These are phyloP conservation scores for Miniopterus natalensis DNA, from an alignment of 2,113 vertebrate species.

Conservation along the genomic window DNA sequence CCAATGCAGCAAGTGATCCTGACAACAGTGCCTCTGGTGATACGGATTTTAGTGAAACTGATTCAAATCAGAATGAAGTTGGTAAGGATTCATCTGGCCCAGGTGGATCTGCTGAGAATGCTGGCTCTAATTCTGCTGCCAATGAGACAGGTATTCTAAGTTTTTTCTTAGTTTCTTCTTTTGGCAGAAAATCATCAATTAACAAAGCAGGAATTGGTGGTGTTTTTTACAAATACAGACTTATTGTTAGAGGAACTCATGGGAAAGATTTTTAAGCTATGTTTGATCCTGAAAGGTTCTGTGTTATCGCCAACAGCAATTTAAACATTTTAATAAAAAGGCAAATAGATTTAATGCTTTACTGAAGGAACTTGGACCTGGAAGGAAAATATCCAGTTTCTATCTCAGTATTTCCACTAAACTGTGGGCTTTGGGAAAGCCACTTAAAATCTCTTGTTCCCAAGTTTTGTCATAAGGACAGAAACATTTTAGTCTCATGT, in stretches of 20 bases:
- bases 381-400: background rate
- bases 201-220: background rate
- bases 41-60: background rate
- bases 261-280: background rate
- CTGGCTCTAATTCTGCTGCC: background rate
- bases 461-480: background rate
- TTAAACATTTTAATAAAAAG: background rate
- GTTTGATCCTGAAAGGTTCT: background rate
- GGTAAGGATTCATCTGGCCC: background rate
- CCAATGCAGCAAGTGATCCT: background rate
- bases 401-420: background rate
- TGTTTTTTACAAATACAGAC: background rate
- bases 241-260: background rate
- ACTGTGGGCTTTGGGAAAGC: background rate
- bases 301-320: background rate
- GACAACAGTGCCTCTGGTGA: background rate
- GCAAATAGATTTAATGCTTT: background rate
- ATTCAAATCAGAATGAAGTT: background rate
- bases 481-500: background rate
- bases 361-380: background rate
- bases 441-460: background rate
- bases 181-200: background rate
- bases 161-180: conserved; percentile 7
- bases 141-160: background rate
- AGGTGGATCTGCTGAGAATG: background rate